phyloP scores from a whole-genome alignment of 2,888 invertebrate species.

The Argyresthia albistria region DNA sequence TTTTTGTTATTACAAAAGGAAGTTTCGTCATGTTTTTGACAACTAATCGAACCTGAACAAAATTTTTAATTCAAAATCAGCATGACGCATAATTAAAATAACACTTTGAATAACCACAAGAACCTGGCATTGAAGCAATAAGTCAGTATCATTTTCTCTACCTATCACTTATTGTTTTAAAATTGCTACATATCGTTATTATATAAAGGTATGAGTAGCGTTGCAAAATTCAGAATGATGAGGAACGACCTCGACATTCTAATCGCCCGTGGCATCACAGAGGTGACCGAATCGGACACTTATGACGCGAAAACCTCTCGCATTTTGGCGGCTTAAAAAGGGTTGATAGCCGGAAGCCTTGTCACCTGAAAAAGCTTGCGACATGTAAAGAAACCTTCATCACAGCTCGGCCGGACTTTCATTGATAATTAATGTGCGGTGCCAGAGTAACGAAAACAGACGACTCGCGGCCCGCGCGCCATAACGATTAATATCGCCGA shows the following conservation, averaged over 20 bases:
- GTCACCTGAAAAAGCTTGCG: conserved; percentile 65
- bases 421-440: conserved; percentile 70
- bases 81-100: too few species aligned
- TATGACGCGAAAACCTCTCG: conserved; percentile 69
- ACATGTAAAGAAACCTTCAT: conserved; percentile 58
- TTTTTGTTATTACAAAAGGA: too few species aligned
- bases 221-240: too few species aligned
- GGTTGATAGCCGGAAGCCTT: conserved; percentile 62
- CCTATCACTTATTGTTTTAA: too few species aligned
- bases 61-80: too few species aligned
- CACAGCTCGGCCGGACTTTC: conserved; percentile 59
- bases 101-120: too few species aligned
- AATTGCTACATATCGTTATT: too few species aligned
- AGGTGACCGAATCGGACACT: conserved; percentile 61
- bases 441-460: conserved; percentile 70
- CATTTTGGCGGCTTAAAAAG: conserved; percentile 69
- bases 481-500: conserved; percentile 70
- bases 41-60: not conserved
- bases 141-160: too few species aligned
- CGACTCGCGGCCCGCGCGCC: conserved; percentile 62
- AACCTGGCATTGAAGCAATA: too few species aligned
- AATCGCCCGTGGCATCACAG: too few species aligned
- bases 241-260: too few species aligned
- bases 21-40: not conserved
- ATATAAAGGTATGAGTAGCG: too few species aligned